Evolutionary conservation across 64 coral and sea anemone genomes (phyloP), one percentile per base, ranked within the genome.

Genomic region (Pocillopora damicornis): DNA sequence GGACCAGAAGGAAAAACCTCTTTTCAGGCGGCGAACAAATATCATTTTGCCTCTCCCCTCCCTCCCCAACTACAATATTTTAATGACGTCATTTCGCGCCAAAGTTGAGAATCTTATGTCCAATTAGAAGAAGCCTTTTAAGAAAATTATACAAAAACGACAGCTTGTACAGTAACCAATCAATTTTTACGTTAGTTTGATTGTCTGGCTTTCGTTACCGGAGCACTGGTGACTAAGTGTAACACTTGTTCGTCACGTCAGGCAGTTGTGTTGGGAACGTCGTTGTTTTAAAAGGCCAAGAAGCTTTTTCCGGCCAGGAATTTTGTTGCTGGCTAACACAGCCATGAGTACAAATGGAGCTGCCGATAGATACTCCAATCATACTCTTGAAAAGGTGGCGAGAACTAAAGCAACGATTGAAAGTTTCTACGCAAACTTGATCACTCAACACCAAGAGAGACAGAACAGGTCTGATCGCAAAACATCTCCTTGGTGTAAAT

Each of bases 331-430:
- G 92, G 77, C 88, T 87, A 76, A 92, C 58, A 82, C 93, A 83
- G 88, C 90, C 80, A 91, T 92, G 87, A 94, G 92, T 92, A 86
- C 93, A 73, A 95, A 90, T 80, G 93, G 87, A 74, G 80, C 90
- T 62, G 67, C 90, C 13, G 92, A 83, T 60, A 79, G 82, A 23
- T 95, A 95, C 77, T 99, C 97, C 58, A 92, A 92, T 66, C 97
- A 99, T 59, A 99, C 97, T 59, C 91, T 99, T 60, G 97, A 99
- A 74, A 99, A 99, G 88, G 97, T 95, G 59, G 97, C 93, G 37
- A 99, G 93, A 90, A 87, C 97, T 12, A 99, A 99, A 63, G 93
- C 93, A 14, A 95, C 93, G 73, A 89, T 99, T 73, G 93, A 99
- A 89, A 95, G 83, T 69, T 99, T 92, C 86, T 99, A 99, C 77